Evolutionary conservation across 2,797 vertebrate species (phyloP), one percentile per base, ranked within the genome.

Genomic region (Aulostomus chinensis): DNA sequence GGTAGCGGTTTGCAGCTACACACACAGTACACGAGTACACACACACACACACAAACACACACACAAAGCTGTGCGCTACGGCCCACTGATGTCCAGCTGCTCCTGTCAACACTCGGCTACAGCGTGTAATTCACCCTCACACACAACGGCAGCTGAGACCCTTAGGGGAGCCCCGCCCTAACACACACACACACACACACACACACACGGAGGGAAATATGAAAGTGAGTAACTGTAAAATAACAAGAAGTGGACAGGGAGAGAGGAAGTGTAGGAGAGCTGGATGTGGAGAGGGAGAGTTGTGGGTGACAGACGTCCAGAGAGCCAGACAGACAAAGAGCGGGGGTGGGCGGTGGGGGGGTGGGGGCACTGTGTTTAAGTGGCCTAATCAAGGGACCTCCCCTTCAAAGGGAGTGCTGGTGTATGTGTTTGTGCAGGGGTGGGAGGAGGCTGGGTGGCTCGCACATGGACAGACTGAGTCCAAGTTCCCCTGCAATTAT

Each of bases 101-200:
- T 94, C 92, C 93, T 95, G 94, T 96, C 94, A 95, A 92, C 94
- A 94, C 94, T 90, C 91, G 85, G 89, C 90, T 91, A 90, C 89
- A 88, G 92, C 92, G 81, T 91, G 92, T 94, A 93, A 94, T 93
- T 93, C 94, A 93, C 90, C 88, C 61, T 77, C 72, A 68, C 88
- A 81, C 87, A 88, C 81, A 88, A 84, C 83, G 87, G 93, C 94
- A 93, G 93, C 92, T 93, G 93, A 91, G 91, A 87, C 92, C 82
- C 89, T 4, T 4, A 8, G 67, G 45, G 39, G 67, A 21, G 7
- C n/a, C 43, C 30, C 32, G 30, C 41, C 55, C 58, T 49, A 22
- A 45, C 40, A 46, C 58, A 2, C 28, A 7, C 42, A 36, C 52
- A 43, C 56, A 40, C 42, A 56, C 45, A 50, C 37, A 31, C 39